Percentiles rank a stretch among this genome's conserved stretches.
Evolutionary conservation across 2,888 invertebrate genomes (phyloP).

Genomic region (Trichogramma dendrolimi): DNA sequence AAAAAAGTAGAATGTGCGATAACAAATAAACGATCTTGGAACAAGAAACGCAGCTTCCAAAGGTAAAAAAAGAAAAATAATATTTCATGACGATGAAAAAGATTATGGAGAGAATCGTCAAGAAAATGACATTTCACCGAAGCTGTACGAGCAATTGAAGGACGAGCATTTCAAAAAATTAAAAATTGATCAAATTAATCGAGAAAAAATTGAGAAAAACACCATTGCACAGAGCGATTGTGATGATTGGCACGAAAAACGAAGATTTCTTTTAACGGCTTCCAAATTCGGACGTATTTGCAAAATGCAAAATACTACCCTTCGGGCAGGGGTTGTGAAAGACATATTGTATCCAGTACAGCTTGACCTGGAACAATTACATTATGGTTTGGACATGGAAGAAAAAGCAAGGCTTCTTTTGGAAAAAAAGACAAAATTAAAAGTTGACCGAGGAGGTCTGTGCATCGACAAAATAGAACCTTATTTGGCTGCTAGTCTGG

Average conservation of each 20-base stretch:
- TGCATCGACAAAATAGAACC: slow-evolving; percentile 8
- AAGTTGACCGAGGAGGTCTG: slow-evolving; percentile 6
- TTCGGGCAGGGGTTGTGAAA: slow-evolving; percentile 19
- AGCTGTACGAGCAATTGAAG: slow-evolving; percentile 1
- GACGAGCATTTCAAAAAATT: slow-evolving; percentile 19
- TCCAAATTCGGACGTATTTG: slow-evolving; percentile 27
- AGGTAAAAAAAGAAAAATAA: slow-evolving; percentile 1
- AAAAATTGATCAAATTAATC: slow-evolving; percentile 1
- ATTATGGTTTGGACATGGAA: slow-evolving; percentile 9
- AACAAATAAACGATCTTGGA: not conserved
- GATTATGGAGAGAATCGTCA: slow-evolving; percentile 9
- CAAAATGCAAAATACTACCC: slow-evolving; percentile 18
- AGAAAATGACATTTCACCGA: slow-evolving; percentile 12
- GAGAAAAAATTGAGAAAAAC: slow-evolving; percentile 18
- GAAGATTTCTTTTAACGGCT: slow-evolving; percentile 22
- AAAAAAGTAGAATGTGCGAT: not conserved
- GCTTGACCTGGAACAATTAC: slow-evolving; percentile 5
- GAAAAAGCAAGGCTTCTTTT: not conserved
- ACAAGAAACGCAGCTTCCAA: not conserved
- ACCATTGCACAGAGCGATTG: slow-evolving; percentile 21
- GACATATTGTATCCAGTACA: slow-evolving; percentile 23
- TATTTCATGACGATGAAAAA: slow-evolving; percentile 5
- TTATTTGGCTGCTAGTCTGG: slow-evolving; percentile 12
- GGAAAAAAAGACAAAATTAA: not conserved
- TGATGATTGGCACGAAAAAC: slow-evolving; percentile 21